Evolutionary conservation across 2,797 vertebrate species (phyloP).

Genomic region (Mastacembelus armatus): DNA sequence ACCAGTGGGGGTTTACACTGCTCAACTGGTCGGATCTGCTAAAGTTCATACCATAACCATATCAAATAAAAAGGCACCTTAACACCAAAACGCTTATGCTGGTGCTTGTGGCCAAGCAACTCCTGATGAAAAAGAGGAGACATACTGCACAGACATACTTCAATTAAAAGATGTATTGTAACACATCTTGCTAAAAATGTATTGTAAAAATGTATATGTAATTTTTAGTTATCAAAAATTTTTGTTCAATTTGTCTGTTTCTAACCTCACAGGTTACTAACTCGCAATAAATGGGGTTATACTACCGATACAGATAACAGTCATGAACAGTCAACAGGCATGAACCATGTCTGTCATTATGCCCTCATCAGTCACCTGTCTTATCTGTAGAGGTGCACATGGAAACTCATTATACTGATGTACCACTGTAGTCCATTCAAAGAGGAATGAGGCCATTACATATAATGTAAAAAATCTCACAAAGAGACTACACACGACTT

Average conservation of each 20-base stretch:
- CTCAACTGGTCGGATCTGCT: no score
- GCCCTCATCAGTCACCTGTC: neutral
- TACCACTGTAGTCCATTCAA: neutral
- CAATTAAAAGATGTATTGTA: no score
- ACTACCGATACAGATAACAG: neutral
- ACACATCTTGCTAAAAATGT: no score
- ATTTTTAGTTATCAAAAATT: neutral
- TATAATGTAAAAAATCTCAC: conserved; percentile 27
- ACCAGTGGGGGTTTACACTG: no score
- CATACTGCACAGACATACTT: no score
- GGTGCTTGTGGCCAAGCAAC: no score
- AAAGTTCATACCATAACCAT: no score
- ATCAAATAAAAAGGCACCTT: no score
- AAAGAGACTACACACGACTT: neutral
- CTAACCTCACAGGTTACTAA: neutral
- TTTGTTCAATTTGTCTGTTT: neutral
- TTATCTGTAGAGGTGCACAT: neutral
- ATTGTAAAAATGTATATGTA: no score
- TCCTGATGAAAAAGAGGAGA: no score
- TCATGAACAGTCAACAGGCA: neutral
- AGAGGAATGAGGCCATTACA: conserved; percentile 10
- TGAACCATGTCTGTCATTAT: neutral
- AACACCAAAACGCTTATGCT: no score
- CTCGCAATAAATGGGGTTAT: neutral
- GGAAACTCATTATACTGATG: neutral